Evolutionary conservation across 1,140 invertebrate genomes (phyloP), one percentile per base, ranked within the genome.

Genomic region (Drosophila albomicans): DNA sequence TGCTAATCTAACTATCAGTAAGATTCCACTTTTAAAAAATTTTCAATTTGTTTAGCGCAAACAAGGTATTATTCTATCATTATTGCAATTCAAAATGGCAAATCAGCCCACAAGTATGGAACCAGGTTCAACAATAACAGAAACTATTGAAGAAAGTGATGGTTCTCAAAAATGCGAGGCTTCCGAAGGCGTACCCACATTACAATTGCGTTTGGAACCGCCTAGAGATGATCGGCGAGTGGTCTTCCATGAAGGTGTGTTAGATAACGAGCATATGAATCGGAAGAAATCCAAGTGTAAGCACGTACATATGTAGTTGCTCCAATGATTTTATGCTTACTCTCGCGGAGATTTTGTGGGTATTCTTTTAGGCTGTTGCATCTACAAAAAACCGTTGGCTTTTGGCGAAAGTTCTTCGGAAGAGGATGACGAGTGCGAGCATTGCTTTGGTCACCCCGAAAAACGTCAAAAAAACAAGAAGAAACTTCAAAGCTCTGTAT

Each of bases 201-300:
- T 98, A 13, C 94, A 95, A 62, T 93, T 98, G 46, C 95, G 95
- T 51, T 61, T 89, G 11, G 85, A 89, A 13, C 94, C 95, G 70
- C 97, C 96, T 1, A 95, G 95, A 90, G 94, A 94, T 41, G 94
- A 95, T 75, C 96, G 97, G 93, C 96, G 97, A 93, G 97, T 99
- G 2, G 95, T 96, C 78, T 99, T 97, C 96, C 96, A 95, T 28
- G 95, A 95, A 63, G 97, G 96, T 75, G 98, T 97, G 1, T 96
- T 99, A 13, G 97, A 99, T 91, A 99, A 99, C 94, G 98, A 99
- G 93, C 93, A 98, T 91, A 95, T 98, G 95, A 97, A 97, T 87
- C 97, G 96, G 92, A 98, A 98, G 93, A 98, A 98, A 93, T 98
- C 97, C 58, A 99, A 98, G 95, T 98, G 98, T 98, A 94, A 95